These are phyloP conservation scores for Pterobdella sp. DNA, from an alignment of 2,888 invertebrate genomes.

Conservation along the genomic window DNA sequence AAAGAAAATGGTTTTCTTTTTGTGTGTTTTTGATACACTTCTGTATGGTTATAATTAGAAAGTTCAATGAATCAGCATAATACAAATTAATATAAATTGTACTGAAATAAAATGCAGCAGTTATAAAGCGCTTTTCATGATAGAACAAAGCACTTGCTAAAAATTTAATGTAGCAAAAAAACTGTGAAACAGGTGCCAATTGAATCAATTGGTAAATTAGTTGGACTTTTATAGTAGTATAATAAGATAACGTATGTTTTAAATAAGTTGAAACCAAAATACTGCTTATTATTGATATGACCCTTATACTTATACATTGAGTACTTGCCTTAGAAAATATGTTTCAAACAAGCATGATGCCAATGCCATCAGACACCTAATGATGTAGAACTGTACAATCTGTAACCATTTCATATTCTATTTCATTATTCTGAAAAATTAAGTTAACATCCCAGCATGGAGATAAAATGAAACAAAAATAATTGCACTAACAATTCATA, in stretches of 20 bases:
- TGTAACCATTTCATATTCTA: too few relatives aligned
- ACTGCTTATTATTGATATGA: too few relatives aligned
- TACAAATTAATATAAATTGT: not conserved
- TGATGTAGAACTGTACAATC: conserved; percentile 76
- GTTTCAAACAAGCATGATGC: conserved; percentile 57
- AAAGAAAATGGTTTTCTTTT: not conserved
- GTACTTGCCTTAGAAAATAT: not conserved
- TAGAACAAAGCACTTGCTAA: too few relatives aligned
- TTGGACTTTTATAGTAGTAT: not conserved
- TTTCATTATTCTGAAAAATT: too few relatives aligned
- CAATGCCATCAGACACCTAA: conserved; percentile 72
- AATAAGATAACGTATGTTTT: not conserved
- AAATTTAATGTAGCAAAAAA: too few relatives aligned
- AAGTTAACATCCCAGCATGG: too few relatives aligned
- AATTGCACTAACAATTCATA: too few relatives aligned
- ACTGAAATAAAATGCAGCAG: not conserved
- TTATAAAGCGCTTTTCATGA: too few relatives aligned
- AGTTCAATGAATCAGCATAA: not conserved
- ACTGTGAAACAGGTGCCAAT: too few relatives aligned
- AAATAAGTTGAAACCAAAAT: conserved; percentile 3
- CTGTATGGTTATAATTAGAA: not conserved
- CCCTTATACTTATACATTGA: too few relatives aligned
- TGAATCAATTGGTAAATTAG: not conserved
- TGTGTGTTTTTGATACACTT: not conserved
- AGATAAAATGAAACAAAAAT: too few relatives aligned